phyloP scores from a whole-genome alignment of 2,797 vertebrate genomes.

The Thripadectes ignobilis region DNA sequence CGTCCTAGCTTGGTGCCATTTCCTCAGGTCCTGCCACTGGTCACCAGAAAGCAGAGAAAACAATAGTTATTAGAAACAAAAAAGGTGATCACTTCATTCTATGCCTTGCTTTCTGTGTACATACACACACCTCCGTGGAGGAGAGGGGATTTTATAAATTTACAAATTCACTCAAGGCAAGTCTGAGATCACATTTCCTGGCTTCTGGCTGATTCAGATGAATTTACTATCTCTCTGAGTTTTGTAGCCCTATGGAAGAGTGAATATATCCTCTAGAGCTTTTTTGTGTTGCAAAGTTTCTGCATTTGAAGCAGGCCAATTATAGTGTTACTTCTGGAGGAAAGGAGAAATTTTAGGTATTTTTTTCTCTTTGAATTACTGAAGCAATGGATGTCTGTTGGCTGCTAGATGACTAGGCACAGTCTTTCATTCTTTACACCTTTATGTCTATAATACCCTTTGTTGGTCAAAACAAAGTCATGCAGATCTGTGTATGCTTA shows the following conservation, averaged over 20 bases:
- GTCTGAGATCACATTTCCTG: background rate
- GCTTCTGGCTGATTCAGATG: background rate
- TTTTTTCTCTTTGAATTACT: background rate
- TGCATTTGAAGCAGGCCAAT: background rate
- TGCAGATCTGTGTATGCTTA: background rate
- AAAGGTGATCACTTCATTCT: background rate
- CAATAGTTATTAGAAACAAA: background rate
- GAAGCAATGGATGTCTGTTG: background rate
- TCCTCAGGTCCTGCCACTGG: background rate
- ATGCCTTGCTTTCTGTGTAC: background rate
- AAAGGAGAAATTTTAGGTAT: background rate
- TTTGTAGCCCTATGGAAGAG: background rate
- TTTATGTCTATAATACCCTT: background rate
- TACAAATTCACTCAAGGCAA: background rate
- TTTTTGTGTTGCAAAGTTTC: background rate
- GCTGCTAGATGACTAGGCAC: too few relatives aligned
- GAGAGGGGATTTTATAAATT: background rate
- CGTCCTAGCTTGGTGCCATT: background rate
- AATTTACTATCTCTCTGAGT: background rate
- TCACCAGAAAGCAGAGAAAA: background rate
- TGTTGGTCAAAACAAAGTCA: background rate
- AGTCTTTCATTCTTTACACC: background rate
- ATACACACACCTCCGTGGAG: background rate
- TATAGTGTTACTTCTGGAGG: background rate
- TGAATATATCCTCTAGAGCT: background rate